A percentile compares a stretch with the other conserved stretches of the same genome.
phyloP scores from a whole-genome alignment of 1,140 invertebrate genomes.

The Condylostylus longicornis region DNA sequence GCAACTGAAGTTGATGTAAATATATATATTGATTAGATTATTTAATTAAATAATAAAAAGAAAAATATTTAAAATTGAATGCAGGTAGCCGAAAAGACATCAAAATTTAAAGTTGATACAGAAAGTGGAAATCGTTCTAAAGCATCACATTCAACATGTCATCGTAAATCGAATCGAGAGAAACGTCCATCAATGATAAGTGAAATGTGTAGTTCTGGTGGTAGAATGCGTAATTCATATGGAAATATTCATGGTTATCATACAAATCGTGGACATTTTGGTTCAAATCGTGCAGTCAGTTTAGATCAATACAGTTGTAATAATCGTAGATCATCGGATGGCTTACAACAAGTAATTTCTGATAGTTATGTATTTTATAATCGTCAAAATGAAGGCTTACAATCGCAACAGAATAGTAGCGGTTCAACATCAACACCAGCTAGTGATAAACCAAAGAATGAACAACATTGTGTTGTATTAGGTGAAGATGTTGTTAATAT shows the following conservation, averaged over 20 bases:
- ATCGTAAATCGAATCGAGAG: conserved; percentile 29
- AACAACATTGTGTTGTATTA: conserved; percentile 3
- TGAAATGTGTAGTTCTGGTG: conserved; percentile 29
- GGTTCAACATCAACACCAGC: background rate
- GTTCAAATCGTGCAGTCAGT: conserved; percentile 29
- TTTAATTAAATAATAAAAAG: background rate
- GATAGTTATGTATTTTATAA: conserved; percentile 31
- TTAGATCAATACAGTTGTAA: conserved; percentile 29
- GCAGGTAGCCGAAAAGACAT: conserved; percentile 48
- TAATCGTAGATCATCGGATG: conserved; percentile 29
- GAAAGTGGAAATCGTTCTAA: conserved; percentile 36
- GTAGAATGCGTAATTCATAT: conserved; percentile 28
- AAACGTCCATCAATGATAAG: conserved; percentile 32
- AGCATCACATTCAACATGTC: conserved; percentile 24
- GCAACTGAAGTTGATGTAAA: conserved; percentile 57
- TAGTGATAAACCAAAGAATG: background rate
- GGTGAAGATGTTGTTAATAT: conserved; percentile 20
- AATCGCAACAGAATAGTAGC: conserved; percentile 20
- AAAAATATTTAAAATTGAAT: background rate
- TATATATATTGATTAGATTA: conserved; percentile 2
- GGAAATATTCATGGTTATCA: conserved; percentile 31
- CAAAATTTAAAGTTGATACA: conserved; percentile 59
- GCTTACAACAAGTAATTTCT: conserved; percentile 29
- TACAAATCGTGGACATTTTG: conserved; percentile 26
- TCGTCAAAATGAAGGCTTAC: conserved; percentile 21